Conservation (phyloP, 1,140 invertebrate species). For the Drosophila equinoxialis region DNA sequence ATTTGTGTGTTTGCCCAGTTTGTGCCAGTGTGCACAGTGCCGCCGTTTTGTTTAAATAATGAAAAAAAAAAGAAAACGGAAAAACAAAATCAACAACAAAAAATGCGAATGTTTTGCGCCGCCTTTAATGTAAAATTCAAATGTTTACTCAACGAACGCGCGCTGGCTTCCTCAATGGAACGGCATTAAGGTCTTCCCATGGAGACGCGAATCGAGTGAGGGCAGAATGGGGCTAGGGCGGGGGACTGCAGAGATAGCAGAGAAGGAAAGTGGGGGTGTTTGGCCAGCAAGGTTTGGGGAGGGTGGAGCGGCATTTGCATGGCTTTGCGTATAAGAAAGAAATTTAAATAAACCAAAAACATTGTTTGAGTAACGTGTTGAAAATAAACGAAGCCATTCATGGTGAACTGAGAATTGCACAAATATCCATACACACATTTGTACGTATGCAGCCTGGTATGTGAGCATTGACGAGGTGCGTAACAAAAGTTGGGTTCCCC, state of each 20-base stretch:
- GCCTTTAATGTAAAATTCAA: constrained; percentile 81
- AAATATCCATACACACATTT: constrained; percentile 21
- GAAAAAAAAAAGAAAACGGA: constrained; percentile 24
- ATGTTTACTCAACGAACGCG: constrained; percentile 73
- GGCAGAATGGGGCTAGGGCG: not conserved
- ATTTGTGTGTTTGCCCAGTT: constrained; percentile 57
- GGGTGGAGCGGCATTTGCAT: constrained; percentile 63
- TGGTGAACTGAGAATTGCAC: constrained; percentile 58
- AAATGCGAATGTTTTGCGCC: constrained; percentile 73
- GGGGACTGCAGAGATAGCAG: not conserved
- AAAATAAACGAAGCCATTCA: constrained; percentile 81
- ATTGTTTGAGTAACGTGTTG: constrained; percentile 81
- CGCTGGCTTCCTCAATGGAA: constrained; percentile 62
- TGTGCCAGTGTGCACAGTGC: constrained; percentile 56
- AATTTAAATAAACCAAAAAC: constrained; percentile 81
- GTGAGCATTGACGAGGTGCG: not conserved
- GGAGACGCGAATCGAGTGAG: not conserved
- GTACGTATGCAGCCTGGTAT: not conserved
- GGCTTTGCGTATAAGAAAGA: constrained; percentile 77
- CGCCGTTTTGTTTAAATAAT: constrained; percentile 79
- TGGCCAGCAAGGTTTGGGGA: not conserved
- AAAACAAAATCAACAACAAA: constrained; percentile 38
- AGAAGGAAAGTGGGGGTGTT: not conserved
- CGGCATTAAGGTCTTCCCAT: constrained; percentile 15
- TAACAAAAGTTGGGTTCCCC: not conserved